Evolutionary conservation across 2,797 vertebrate genomes (phyloP), one percentile per base, ranked within the genome.

Genomic region (Pseudomugil gertrudae): DNA sequence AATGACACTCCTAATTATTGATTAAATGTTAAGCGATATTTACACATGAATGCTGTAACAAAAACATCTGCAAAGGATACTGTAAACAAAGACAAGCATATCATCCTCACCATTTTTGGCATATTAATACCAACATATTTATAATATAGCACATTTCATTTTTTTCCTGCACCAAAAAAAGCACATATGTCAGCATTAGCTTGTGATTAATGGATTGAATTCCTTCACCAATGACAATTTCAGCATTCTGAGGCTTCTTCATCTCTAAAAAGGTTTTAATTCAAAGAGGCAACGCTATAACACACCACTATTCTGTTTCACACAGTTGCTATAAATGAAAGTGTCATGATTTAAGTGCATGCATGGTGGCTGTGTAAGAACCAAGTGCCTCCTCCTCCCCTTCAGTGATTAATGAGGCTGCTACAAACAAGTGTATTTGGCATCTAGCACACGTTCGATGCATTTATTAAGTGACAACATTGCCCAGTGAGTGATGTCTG

Each of bases 81-180:
- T 87, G 84, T 88, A 89, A 88, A 90, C 86, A 88, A 81, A 86
- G 66, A 80, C 35, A 78, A 70, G 45, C 35, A 50, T 57, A 66
- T 77, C 48, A 70, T 63, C 75, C 56, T 60, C 52, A 29, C 29
- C 5, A 3, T 72, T 61, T 54, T 73, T 80, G 82, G 77, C 78
- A 69, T 84, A 24, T 36, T 59, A 74, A 83, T 57, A 76, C 74
- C 74, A 76, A 73, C 68, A 87, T 55, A 78, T 78, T 81, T 64
- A 63, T 70, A 56, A 10, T 32, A 32, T 59, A 45, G 23, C 50
- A 69, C 9, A 9, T 3, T 21, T 40, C 26, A 50, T 23, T 57
- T 45, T 15, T 4, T 1, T 65, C 21, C 43, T 19, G 7, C 19
- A 45, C n/a, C 40, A 57, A 27, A 54, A 57, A 70, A 67, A 78